Evolutionary conservation across 37 sponge, comb jelly and placozoan genomes (phyloP), one percentile per base, ranked within the genome.

Genomic region (Cliona cf. orientalis): DNA sequence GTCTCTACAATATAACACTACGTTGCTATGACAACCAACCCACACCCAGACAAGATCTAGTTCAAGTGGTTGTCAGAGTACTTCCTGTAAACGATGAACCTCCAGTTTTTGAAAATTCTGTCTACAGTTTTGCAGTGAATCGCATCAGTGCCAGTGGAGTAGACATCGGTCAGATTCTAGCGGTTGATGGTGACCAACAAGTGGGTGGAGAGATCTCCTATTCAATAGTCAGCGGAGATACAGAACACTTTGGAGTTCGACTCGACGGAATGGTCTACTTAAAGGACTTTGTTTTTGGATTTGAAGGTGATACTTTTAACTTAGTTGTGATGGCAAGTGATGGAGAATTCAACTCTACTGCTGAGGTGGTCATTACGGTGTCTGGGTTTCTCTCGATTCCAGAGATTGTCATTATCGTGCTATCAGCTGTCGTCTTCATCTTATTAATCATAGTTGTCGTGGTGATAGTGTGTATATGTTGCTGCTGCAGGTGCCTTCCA

Each of bases 301-400:
- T 82, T 36, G 80, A 75, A 64, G 85, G 85, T 2, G 25, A 42
- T 0, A 75, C 67, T 7, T 75, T 80, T 32, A 72, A 84, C 46
- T 43, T 81, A 2, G 32, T 26, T 5, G 81, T 69, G 57, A 23
- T 28, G n/a, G 81, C 61, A 14, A 42, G 31, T 59, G 81, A 81
- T 59, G 72, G 72, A 23, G 45, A 59, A 22, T 81, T 69, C 71
- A 69, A 69, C 26, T 43, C 69, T n/a, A 81, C 36, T 12, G 60
- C 43, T 17, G 3, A 5, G 23, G 81, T 81, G 0, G 11, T 32
- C 6, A 69, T 81, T 7, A 71, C 61, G 19, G 61, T 69, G 2
- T 42, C 36, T 29, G 81, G 81, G 14, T 39, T 81, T 25, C 69
- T 81, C 7, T 68, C 70, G 37, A 53, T 81, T 4, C 81, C 71